Conservation (phyloP, 1,140 invertebrate species). For the Meteorus sp. region DNA sequence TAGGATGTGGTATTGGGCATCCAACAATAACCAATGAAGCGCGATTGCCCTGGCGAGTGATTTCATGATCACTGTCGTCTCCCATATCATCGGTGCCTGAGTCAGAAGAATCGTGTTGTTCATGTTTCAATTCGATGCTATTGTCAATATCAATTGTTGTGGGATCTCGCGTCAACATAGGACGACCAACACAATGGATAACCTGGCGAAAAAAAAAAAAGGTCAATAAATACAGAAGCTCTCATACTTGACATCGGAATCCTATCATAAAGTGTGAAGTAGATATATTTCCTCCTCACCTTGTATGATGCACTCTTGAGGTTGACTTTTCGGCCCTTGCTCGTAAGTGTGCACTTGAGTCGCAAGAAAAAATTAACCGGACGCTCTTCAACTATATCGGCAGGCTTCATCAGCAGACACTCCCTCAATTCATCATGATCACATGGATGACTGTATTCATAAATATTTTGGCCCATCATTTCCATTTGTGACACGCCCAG, state of each 20-base stretch:
- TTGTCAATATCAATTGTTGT: constrained; percentile 4
- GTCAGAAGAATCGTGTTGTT: too few species aligned
- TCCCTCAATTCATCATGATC: constrained; percentile 91
- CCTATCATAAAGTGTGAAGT: neutral
- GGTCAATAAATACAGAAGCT: neutral
- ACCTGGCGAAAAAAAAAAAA: constrained; percentile 63
- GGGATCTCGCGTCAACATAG: constrained; percentile 60
- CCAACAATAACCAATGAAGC: constrained; percentile 77
- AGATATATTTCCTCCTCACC: constrained; percentile 61
- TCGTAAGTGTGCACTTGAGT: constrained; percentile 89
- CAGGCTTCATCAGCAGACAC: constrained; percentile 66
- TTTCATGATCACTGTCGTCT: constrained; percentile 34
- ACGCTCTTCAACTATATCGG: constrained; percentile 48
- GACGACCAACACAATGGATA: constrained; percentile 82
- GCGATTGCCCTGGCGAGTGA: constrained; percentile 36
- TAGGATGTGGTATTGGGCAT: constrained; percentile 88
- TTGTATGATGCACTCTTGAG: constrained; percentile 92
- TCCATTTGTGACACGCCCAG: constrained; percentile 92
- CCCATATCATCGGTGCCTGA: constrained; percentile 24
- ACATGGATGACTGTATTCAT: constrained; percentile 92
- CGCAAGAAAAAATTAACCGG: constrained; percentile 74
- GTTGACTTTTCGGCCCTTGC: constrained; percentile 88
- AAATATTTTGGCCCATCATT: constrained; percentile 90
- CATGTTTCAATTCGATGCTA: constrained; percentile 23
- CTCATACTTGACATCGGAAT: neutral